Conservation (phyloP, 2,113 vertebrate species). For the Cygnus atratus region DNA sequence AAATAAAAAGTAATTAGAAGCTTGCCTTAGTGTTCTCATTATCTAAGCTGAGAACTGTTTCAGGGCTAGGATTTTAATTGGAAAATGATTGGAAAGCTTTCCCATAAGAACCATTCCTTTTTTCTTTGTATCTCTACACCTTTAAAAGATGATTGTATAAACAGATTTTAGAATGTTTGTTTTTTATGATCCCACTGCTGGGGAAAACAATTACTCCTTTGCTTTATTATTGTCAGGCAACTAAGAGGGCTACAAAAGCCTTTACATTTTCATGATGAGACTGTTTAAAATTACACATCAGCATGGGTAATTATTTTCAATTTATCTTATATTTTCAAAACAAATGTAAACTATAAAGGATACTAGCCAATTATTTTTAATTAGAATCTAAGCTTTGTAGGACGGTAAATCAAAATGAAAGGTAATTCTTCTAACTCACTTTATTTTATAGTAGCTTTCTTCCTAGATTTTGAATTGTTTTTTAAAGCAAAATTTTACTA, state of each 20-base stretch:
- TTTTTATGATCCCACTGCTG: neutral
- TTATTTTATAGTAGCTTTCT: neutral
- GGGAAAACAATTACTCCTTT: neutral
- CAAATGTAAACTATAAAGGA: neutral
- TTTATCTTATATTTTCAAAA: neutral
- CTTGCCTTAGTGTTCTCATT: conserved; percentile 35
- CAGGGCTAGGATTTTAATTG: conserved; percentile 12
- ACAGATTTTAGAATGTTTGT: neutral
- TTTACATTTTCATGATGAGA: neutral
- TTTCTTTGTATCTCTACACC: neutral
- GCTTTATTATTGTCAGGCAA: neutral
- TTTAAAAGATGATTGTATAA: neutral
- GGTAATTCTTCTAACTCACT: neutral
- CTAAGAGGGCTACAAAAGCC: neutral
- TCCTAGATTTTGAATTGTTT: neutral
- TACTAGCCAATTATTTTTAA: neutral
- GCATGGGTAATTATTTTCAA: neutral
- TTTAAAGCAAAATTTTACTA: neutral
- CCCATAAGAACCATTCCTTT: conserved; percentile 12
- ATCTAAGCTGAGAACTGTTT: conserved; percentile 1
- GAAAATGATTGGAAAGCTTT: conserved; percentile 29
- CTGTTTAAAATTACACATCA: neutral
- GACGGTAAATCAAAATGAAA: neutral
- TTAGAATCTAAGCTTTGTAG: neutral
- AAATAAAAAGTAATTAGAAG: conserved; percentile 57